Evolutionary conservation across 1,140 invertebrate species (phyloP), one percentile per base, ranked within the genome.

Genomic region (Calephelis nemesis): DNA sequence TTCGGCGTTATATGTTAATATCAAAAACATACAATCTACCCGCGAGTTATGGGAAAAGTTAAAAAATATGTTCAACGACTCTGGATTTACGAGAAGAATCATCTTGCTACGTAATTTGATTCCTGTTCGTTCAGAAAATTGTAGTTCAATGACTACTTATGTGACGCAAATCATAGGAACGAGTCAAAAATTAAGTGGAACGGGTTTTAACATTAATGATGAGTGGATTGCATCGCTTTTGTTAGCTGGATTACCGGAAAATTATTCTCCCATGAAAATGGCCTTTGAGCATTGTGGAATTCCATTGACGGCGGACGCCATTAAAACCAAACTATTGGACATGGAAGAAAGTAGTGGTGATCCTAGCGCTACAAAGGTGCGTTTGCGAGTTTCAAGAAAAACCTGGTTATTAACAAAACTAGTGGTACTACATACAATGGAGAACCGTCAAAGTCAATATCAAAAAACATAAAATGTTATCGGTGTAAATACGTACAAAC

Each of bases 401-500:
- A 67, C 8, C 54, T 47, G 15, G 52, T 62, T 54, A 62, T 62
- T 65, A 63, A 54, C 65, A 69, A n/a, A 7, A 58, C 54, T 68
- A 30, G 30, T 19, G 47, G 6, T 39, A 69, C 49, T 19, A 69
- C 67, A 69, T 58, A 47, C 60, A 67, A 69, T 19, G 58, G 45
- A 10, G 45, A 68, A 6, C 67, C 15, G 67, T 76, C 69, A 71
- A 69, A 69, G 65, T 71, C 49, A 68, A 73, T 63, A 68, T 47
- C 48, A 50, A 75, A 76, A 70, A 63, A 67, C 15, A 74, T 75
- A 11, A 72, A 13, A 67, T 79, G 77, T 39, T 77, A 75, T 47
- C 71, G 70, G 71, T 79, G 73, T 54, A 77, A 77, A 73, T 65
- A 72, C 65, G 69, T 65, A n/a, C n/a, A n/a, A n/a, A n/a, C n/a